Base-by-base conservation (phyloP, 1,140 invertebrate genomes). In the Olivierus martensii region DNA sequence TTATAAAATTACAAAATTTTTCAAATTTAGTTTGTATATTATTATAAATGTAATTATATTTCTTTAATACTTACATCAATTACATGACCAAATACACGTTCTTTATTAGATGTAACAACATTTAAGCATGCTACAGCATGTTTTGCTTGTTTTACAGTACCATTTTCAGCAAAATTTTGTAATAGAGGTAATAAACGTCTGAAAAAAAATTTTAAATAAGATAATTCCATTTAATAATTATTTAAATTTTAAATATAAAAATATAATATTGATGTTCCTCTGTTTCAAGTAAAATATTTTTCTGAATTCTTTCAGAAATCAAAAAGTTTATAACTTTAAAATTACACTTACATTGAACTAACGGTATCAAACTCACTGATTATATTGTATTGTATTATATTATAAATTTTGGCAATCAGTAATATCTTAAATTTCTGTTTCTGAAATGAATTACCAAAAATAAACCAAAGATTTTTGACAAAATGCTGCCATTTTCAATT, bases 131-230 rank as follows among this genome's bases (percentile, higher is more conserved):
- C 77, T 34, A 97, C 83, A 5, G 92, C 89, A 64, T 95, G 89
- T 69, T 98, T 98, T 1, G 91, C 89, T 71, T 97, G 91, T 70
- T 94, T 94, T 0, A 87, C 81, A 3, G 87, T 90, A 3, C 91
- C 92, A 21, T 80, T 79, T 61, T 86, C 80, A 0, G 86, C 83
- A 65, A 92, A 84, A 22, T 82, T 80, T 63, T 87, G 85, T 64
- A 92, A 89, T 38, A 90, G 78, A 2, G 85, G 84, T 19, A 86
- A 79, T 63, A 97, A 69, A 49, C 63, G 66, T 44, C 69, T 71
- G 59, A 7, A 64, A 63, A 22, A 74, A 46, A 28, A 28, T n/a
- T n/a, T n/a, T 28, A 41, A n/a, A 41, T 41, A 12, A 12, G 17
- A 41, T n/a, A 41, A 37, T 9, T 14, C 36, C 36, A n/a, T 11